A percentile compares a stretch with the other conserved stretches of the same genome.
Conservation (phyloP, 1,140 invertebrate species). For the Tenebrio molitor region DNA sequence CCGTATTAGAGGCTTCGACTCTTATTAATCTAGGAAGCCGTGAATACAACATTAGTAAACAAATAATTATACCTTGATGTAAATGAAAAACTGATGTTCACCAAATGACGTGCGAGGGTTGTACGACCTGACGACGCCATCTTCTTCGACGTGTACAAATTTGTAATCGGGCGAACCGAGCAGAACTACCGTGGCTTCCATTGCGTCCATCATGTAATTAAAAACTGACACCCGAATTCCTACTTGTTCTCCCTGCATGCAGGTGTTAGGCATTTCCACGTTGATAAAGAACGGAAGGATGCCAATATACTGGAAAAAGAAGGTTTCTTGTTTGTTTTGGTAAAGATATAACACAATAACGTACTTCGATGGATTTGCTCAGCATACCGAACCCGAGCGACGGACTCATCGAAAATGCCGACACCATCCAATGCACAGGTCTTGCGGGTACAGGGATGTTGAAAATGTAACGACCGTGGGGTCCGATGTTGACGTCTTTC, state of each 20-base stretch:
- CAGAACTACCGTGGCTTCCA: conserved; percentile 89
- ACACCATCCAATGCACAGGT: conserved; percentile 93
- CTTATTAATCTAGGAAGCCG: too few species aligned
- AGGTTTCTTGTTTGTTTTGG: neutral
- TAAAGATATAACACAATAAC: neutral
- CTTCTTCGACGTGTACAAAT: conserved; percentile 94
- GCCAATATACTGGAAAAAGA: conserved; percentile 77
- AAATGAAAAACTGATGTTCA: conserved; percentile 95
- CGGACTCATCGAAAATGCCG: conserved; percentile 91
- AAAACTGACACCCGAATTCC: conserved; percentile 93
- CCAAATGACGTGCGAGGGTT: conserved; percentile 89
- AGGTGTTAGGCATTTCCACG: conserved; percentile 89
- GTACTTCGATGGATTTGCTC: conserved; percentile 79
- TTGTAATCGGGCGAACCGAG: conserved; percentile 90
- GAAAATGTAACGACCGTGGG: conserved; percentile 89
- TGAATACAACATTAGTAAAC: too few species aligned
- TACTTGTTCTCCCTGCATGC: conserved; percentile 93
- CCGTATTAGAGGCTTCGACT: too few species aligned
- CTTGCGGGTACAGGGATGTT: conserved; percentile 87
- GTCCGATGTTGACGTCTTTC: conserved; percentile 94
- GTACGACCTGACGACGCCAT: conserved; percentile 88
- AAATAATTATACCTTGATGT: conserved; percentile 77
- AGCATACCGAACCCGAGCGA: conserved; percentile 90
- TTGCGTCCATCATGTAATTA: conserved; percentile 89
- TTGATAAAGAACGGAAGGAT: conserved; percentile 94